A percentile compares a stretch with the other conserved stretches of the same genome.
Conservation (phyloP, 1,140 invertebrate genomes). For the Drosophila ironensis region DNA sequence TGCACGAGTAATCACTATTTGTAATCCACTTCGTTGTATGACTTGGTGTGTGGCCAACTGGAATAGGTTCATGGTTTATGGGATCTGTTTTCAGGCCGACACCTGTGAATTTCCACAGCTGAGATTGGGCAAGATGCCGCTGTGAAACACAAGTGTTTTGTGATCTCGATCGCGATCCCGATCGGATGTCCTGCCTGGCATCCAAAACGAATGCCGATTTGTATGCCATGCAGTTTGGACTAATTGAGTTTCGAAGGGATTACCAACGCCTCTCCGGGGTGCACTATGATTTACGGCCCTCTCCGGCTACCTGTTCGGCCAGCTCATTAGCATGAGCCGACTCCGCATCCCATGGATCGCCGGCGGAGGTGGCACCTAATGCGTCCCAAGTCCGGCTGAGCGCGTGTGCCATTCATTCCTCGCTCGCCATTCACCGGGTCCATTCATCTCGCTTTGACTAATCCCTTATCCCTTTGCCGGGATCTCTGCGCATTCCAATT, state of each 20-base stretch:
- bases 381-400: conserved; percentile 3
- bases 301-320: conserved; percentile 7
- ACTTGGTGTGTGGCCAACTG: no score
- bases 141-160: not conserved
- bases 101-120: conserved; percentile 44
- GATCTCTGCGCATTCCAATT: conserved; percentile 43
- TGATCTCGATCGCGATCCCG: conserved; percentile 20
- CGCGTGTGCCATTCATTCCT: conserved; percentile 34
- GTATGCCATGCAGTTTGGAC: conserved; percentile 39
- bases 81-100: no score
- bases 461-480: not conserved
- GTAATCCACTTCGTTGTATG: no score
- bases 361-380: conserved; percentile 25
- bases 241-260: conserved; percentile 73
- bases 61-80: no score
- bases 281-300: conserved; percentile 52
- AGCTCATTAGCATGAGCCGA: conserved; percentile 46
- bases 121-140: conserved; percentile 2
- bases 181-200: not conserved
- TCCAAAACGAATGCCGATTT: conserved; percentile 40
- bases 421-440: conserved; percentile 10
- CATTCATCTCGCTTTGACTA: conserved; percentile 7
- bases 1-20: no score
- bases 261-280: conserved; percentile 48
- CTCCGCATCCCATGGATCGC: no score